A percentile compares a stretch with the other conserved stretches of the same genome.
Evolutionary conservation across 1,140 invertebrate genomes (phyloP).

Genomic region (Helicorthomorpha holstii): DNA sequence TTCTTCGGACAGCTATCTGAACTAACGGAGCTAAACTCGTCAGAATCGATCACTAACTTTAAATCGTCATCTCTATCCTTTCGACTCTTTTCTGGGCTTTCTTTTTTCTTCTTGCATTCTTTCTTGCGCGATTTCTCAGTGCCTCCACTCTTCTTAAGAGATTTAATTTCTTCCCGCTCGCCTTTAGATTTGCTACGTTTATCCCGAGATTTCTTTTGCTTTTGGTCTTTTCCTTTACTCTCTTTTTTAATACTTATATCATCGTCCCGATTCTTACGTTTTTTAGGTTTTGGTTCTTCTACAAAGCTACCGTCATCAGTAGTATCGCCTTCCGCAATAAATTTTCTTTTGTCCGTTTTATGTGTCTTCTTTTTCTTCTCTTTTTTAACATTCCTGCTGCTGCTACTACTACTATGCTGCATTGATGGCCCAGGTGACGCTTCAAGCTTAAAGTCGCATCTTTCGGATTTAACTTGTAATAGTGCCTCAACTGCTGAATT

Average conservation of each 20-base stretch:
- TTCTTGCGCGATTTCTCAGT: constrained; percentile 12
- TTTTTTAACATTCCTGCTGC: background rate
- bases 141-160: background rate
- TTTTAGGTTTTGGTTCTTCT: background rate
- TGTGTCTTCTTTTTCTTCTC: background rate
- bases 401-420: too few species aligned
- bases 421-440: too few species aligned
- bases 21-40: background rate
- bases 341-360: background rate
- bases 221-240: constrained; percentile 2
- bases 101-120: constrained; percentile 21
- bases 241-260: background rate
- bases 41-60: background rate
- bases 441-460: too few species aligned
- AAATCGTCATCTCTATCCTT: constrained; percentile 2
- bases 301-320: background rate
- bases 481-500: too few species aligned
- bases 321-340: background rate
- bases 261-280: background rate
- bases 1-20: background rate
- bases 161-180: background rate
- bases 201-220: constrained; percentile 6
- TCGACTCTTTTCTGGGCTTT: constrained; percentile 21
- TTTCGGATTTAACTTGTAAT: too few species aligned
- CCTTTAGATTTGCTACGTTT: background rate